Conservation (phyloP, 2,797 vertebrate species). For the Varecia variegata region DNA sequence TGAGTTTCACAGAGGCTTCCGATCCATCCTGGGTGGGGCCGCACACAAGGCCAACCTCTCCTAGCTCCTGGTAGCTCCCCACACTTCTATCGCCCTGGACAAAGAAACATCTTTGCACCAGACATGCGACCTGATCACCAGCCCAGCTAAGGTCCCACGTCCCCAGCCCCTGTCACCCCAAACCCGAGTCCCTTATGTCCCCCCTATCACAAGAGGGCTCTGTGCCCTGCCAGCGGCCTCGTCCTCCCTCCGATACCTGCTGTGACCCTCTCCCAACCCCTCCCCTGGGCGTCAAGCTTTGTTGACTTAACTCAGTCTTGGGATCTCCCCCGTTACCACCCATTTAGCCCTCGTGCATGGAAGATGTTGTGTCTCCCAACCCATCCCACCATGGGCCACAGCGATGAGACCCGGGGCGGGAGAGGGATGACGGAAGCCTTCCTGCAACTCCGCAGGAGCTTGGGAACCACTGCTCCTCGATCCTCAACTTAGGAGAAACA, state of each 20-base stretch:
- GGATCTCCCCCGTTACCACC: neutral
- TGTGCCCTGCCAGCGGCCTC: neutral
- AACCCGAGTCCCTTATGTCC: neutral
- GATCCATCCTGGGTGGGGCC: neutral
- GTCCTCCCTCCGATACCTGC: neutral
- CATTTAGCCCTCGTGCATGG: neutral
- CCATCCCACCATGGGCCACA: neutral
- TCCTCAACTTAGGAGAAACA: neutral
- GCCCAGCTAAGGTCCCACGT: neutral
- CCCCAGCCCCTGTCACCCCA: neutral
- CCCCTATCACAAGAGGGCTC: neutral
- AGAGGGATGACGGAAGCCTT: neutral
- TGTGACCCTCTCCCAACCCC: neutral
- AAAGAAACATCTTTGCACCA: neutral
- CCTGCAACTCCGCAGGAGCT: neutral
- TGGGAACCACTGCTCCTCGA: neutral
- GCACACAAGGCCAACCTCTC: neutral
- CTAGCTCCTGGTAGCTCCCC: neutral
- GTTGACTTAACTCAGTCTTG: neutral
- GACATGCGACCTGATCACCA: neutral
- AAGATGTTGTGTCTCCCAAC: neutral
- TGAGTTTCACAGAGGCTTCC: neutral
- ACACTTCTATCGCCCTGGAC: neutral
- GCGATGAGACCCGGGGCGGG: neutral
- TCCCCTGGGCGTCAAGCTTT: neutral